Evolutionary conservation across 1,140 invertebrate genomes (phyloP).

Genomic region (Temnothorax nylanderi): DNA sequence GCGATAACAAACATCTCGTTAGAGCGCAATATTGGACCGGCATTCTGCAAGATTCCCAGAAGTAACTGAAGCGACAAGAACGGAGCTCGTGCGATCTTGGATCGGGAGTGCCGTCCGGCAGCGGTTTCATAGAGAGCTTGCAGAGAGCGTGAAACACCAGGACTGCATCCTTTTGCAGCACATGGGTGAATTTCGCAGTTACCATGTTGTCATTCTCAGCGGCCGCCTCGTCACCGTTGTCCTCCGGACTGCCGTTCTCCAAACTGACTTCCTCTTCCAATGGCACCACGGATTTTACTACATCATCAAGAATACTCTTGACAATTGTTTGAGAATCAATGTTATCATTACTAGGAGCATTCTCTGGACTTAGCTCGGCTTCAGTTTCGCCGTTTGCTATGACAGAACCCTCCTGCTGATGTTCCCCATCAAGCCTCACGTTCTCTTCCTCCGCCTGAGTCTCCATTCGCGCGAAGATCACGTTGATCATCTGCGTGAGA

Average conservation of each 20-base stretch:
- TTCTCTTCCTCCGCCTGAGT: constrained; percentile 89
- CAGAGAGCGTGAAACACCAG: constrained; percentile 99
- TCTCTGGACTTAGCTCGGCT: constrained; percentile 59
- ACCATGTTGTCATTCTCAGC: constrained; percentile 93
- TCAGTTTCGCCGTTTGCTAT: constrained; percentile 62
- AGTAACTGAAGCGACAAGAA: constrained; percentile 97
- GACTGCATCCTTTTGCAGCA: constrained; percentile 99
- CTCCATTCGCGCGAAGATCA: constrained; percentile 99
- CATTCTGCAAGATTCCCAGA: constrained; percentile 98
- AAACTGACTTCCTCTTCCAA: constrained; percentile 78
- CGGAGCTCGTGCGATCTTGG: constrained; percentile 97
- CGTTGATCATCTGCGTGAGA: constrained; percentile 99
- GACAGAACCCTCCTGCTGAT: constrained; percentile 59
- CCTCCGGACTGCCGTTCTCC: constrained; percentile 77
- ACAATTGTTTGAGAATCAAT: constrained; percentile 78
- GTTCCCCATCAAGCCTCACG: constrained; percentile 73
- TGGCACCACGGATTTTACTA: constrained; percentile 76
- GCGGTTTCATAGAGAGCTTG: constrained; percentile 99
- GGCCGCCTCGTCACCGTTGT: constrained; percentile 83
- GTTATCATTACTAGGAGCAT: constrained; percentile 30
- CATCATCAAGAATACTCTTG: constrained; percentile 79
- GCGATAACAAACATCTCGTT: constrained; percentile 99
- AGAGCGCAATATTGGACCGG: constrained; percentile 97
- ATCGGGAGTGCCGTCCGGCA: constrained; percentile 97
- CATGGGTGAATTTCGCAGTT: constrained; percentile 97